Percentiles rank a stretch among this genome's conserved stretches.
These are phyloP conservation scores for Sebastes matsubarae DNA, from an alignment of 2,797 vertebrate species.

Conservation along the genomic window DNA sequence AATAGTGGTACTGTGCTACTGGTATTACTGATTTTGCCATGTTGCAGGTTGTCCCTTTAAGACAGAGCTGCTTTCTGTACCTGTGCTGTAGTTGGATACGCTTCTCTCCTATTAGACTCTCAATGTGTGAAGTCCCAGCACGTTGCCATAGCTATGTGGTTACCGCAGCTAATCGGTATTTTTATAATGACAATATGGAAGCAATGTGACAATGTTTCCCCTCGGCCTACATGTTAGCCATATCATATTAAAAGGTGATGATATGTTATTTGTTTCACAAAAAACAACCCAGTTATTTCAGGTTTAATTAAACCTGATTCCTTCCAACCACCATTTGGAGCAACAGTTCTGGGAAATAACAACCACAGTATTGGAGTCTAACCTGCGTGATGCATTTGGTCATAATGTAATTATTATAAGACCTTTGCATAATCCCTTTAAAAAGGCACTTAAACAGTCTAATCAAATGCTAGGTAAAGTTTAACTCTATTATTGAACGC, in stretches of 20 bases:
- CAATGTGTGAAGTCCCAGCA: background rate
- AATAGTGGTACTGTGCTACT: background rate
- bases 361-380: background rate
- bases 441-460: constrained; percentile 5
- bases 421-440: background rate
- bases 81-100: background rate
- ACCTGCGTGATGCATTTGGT: background rate
- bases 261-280: background rate
- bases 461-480: background rate
- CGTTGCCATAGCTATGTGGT: background rate
- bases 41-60: background rate
- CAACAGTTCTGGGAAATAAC: background rate
- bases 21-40: background rate
- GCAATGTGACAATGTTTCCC: background rate
- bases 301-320: background rate
- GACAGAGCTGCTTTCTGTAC: background rate
- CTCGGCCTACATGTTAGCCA: background rate
- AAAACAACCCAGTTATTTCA: background rate
- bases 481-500: background rate
- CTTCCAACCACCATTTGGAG: background rate
- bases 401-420: background rate
- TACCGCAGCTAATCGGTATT: background rate
- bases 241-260: background rate
- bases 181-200: background rate
- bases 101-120: background rate